Evolutionary conservation across 2,797 vertebrate species (phyloP).

Genomic region (Diplodus sargus): DNA sequence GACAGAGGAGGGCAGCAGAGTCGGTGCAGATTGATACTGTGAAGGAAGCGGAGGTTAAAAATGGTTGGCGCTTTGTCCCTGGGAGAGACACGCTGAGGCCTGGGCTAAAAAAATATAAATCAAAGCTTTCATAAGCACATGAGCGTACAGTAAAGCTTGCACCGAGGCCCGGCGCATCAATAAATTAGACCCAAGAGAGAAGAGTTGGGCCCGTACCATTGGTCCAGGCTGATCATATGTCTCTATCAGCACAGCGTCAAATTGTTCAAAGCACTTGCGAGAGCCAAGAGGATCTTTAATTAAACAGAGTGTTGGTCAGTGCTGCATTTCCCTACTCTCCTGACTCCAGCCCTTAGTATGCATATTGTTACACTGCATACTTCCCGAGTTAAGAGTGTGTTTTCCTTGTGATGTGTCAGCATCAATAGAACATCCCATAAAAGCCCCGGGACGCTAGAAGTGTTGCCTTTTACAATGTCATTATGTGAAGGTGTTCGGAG

Average conservation of each 20-base stretch:
- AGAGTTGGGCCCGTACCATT: slow-evolving; percentile 67
- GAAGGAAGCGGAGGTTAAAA: slow-evolving; percentile 63
- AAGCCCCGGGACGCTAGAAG: slow-evolving; percentile 49
- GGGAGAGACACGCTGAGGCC: slow-evolving; percentile 55
- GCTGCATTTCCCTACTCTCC: slow-evolving; percentile 56
- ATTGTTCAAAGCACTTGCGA: slow-evolving; percentile 74
- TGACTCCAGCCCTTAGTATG: slow-evolving; percentile 27
- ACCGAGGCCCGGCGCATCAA: slow-evolving; percentile 68
- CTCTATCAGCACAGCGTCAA: slow-evolving; percentile 74
- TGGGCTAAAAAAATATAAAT: slow-evolving; percentile 69
- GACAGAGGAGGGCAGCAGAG: slow-evolving; percentile 53
- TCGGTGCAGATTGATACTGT: slow-evolving; percentile 52
- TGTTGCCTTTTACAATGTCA: slow-evolving; percentile 69
- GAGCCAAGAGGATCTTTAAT: slow-evolving; percentile 79
- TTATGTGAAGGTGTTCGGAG: slow-evolving; percentile 62
- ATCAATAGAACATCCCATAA: slow-evolving; percentile 62
- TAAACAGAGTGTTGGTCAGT: slow-evolving; percentile 77
- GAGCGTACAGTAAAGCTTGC: slow-evolving; percentile 66
- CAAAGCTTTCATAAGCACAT: slow-evolving; percentile 72
- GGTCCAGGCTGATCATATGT: slow-evolving; percentile 68
- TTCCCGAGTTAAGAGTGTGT: slow-evolving; percentile 29
- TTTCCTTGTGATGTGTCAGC: slow-evolving; percentile 67
- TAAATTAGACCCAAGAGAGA: slow-evolving; percentile 80
- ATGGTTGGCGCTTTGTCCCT: slow-evolving; percentile 59
- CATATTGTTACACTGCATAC: slow-evolving; percentile 45